Evolutionary conservation across 2,113 vertebrate species (phyloP).

Genomic region (Lontra canadensis): DNA sequence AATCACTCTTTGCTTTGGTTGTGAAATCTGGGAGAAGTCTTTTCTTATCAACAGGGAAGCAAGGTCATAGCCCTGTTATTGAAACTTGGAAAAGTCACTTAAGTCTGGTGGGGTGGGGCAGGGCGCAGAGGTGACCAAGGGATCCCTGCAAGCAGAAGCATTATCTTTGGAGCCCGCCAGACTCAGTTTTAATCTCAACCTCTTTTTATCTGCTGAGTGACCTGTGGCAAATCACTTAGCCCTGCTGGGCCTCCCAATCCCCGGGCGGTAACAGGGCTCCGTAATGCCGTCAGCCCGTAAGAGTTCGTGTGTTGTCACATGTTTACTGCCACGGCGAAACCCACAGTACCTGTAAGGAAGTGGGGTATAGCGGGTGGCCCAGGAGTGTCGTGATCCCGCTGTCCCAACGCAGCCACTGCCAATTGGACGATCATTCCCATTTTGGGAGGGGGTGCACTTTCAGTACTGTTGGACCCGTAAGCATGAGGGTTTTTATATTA

Average conservation of each 20-base stretch:
- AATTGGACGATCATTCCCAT: not conserved
- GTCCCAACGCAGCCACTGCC: not conserved
- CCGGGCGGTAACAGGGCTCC: no score
- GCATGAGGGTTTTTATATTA: not conserved
- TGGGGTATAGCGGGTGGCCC: accelerated
- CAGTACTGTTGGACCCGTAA: not conserved
- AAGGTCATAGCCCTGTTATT: not conserved
- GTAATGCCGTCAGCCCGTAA: accelerated
- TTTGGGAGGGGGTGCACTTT: not conserved
- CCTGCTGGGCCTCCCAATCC: not conserved
- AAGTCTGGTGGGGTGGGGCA: accelerated
- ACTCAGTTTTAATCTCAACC: not conserved
- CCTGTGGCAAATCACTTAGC: not conserved
- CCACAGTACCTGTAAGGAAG: accelerated
- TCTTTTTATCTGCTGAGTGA: not conserved
- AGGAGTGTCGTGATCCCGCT: no score
- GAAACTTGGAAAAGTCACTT: not conserved
- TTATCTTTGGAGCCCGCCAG: not conserved
- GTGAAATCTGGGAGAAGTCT: not conserved
- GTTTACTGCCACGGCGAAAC: not conserved
- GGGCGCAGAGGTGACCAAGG: no score
- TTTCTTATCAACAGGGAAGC: not conserved
- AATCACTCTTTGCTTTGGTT: not conserved
- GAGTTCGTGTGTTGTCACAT: not conserved
- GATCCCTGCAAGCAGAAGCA: not conserved